Conservation (phyloP, 2,113 vertebrate genomes). For the Aspiorhynchus laticeps region DNA sequence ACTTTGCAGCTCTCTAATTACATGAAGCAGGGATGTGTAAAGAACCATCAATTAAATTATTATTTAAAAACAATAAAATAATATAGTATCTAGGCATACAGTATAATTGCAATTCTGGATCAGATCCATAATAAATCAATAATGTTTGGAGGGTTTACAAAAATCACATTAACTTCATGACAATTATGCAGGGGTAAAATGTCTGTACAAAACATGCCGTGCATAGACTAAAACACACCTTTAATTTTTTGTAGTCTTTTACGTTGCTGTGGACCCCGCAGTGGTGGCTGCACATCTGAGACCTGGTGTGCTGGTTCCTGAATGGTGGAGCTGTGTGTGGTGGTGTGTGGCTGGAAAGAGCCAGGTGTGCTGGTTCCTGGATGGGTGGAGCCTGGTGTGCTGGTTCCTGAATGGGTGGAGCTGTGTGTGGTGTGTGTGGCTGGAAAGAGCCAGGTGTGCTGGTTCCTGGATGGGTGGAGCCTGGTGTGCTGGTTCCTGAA, state of each 20-base stretch:
- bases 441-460: background rate
- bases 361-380: too few relatives aligned
- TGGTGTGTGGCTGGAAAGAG: too few relatives aligned
- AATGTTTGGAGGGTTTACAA: constrained; percentile 3
- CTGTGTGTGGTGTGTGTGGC: background rate
- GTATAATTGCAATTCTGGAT: constrained; percentile 7
- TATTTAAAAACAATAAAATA: constrained; percentile 1
- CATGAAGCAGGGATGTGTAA: constrained; percentile 8
- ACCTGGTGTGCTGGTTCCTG: background rate
- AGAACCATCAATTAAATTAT: background rate
- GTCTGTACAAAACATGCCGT: background rate
- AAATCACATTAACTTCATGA: background rate
- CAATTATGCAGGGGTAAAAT: background rate
- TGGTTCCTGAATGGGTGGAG: background rate
- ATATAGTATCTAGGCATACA: background rate
- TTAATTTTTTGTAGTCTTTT: background rate
- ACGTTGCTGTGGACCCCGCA: background rate
- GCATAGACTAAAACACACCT: constrained; percentile 2
- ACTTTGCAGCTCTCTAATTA: background rate
- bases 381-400: background rate
- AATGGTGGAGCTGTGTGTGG: background rate
- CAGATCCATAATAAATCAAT: constrained; percentile 11
- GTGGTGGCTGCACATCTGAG: background rate
- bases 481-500: background rate
- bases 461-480: background rate